phyloP scores from a whole-genome alignment of 2,888 invertebrate genomes.

The Tachina lurida region DNA sequence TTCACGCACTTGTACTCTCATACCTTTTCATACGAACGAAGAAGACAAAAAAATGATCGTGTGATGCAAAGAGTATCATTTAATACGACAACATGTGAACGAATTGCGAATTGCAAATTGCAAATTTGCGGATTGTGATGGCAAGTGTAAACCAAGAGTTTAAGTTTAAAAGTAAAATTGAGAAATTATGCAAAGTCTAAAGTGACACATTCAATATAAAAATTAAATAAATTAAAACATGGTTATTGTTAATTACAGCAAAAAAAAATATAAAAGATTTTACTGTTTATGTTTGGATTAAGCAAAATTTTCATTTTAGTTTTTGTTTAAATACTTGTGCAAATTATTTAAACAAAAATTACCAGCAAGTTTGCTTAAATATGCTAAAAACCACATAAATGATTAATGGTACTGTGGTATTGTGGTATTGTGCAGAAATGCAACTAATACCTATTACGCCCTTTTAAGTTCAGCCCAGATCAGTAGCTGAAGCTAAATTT shows the following conservation, averaged over 20 bases:
- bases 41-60: constrained; percentile 1
- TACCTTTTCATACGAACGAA: not conserved
- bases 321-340: no score
- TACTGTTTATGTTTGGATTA: no score
- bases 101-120: constrained; percentile 31
- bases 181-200: constrained; percentile 9
- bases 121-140: constrained; percentile 43
- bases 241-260: not conserved
- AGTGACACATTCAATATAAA: constrained; percentile 50
- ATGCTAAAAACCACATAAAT: no score
- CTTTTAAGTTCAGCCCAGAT: no score
- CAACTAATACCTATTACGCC: no score
- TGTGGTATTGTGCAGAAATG: no score
- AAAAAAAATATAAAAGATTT: constrained; percentile 2
- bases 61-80: constrained; percentile 57
- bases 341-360: no score
- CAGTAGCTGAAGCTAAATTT: no score
- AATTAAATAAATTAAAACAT: constrained; percentile 31
- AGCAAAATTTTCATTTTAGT: no score
- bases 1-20: constrained; percentile 39
- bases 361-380: no score
- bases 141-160: constrained; percentile 64
- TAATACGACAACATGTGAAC: constrained; percentile 50
- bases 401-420: no score
- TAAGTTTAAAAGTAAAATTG: constrained; percentile 27